Conservation (phyloP, 2,888 invertebrate genomes). For the Eulithis prunata region DNA sequence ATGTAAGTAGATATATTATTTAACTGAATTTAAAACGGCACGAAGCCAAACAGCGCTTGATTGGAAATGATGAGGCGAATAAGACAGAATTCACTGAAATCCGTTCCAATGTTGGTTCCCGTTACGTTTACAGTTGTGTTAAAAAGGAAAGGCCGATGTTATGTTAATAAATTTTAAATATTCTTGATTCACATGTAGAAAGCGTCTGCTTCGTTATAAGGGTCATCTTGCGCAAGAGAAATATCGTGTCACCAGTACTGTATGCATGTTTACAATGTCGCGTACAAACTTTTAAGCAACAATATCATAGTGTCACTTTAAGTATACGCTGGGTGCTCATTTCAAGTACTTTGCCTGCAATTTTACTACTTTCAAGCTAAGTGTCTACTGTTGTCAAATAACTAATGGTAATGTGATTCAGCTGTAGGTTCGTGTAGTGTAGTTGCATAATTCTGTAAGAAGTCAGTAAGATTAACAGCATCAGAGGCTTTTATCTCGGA, state of each 20-base stretch:
- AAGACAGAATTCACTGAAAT: constrained; percentile 45
- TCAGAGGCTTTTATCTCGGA: too few relatives aligned
- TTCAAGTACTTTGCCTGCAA: background rate
- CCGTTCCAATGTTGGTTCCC: constrained; percentile 31
- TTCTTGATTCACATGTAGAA: constrained; percentile 67
- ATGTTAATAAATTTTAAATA: constrained; percentile 38
- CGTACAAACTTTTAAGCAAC: constrained; percentile 38
- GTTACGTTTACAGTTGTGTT: constrained; percentile 38
- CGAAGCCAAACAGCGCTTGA: constrained; percentile 55
- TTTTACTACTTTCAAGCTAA: constrained; percentile 7
- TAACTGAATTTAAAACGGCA: constrained; percentile 61
- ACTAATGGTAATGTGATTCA: constrained; percentile 7
- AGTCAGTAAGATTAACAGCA: constrained; percentile 6
- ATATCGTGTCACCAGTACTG: constrained; percentile 51
- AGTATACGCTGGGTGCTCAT: constrained; percentile 6
- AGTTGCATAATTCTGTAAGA: constrained; percentile 14
- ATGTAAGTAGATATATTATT: constrained; percentile 63
- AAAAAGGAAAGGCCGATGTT: constrained; percentile 48
- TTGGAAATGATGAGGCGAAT: constrained; percentile 54
- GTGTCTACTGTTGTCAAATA: constrained; percentile 18
- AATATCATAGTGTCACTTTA: constrained; percentile 4
- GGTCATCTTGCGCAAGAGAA: constrained; percentile 73
- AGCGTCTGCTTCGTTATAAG: constrained; percentile 64
- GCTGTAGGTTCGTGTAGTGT: background rate
- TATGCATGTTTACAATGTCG: constrained; percentile 51